Conservation (phyloP, 2,113 vertebrate species). For the Thunnus maccoyii region DNA sequence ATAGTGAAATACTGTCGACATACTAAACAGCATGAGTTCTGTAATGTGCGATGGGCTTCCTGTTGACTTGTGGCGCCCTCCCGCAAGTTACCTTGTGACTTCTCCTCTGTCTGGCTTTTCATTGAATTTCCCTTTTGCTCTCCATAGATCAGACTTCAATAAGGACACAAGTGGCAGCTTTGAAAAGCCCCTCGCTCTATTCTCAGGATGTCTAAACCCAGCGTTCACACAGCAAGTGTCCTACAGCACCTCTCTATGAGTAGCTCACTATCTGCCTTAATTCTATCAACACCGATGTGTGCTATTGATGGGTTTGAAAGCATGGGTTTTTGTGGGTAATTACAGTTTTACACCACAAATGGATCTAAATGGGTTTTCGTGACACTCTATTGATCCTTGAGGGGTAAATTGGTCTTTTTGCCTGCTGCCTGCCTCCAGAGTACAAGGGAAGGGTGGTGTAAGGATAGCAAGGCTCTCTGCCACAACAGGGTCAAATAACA, state of each 20-base stretch:
- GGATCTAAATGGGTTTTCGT: slow-evolving; percentile 78
- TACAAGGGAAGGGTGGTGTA: slow-evolving; percentile 13
- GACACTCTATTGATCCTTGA: slow-evolving; percentile 71
- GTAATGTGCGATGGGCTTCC: background rate
- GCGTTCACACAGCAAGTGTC: slow-evolving; percentile 30
- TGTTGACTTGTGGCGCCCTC: background rate
- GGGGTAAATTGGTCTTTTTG: slow-evolving; percentile 67
- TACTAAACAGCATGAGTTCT: slow-evolving; percentile 6
- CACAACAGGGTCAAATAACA: slow-evolving; percentile 14
- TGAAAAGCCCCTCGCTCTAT: slow-evolving; percentile 13
- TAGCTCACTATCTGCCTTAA: slow-evolving; percentile 51
- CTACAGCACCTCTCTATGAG: slow-evolving; percentile 17
- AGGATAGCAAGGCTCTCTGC: slow-evolving; percentile 9
- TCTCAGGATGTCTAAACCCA: slow-evolving; percentile 35
- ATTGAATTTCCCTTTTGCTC: slow-evolving; percentile 14
- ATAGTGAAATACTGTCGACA: too few relatives aligned
- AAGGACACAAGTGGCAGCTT: slow-evolving; percentile 33
- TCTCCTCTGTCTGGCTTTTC: slow-evolving; percentile 19
- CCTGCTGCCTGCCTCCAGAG: slow-evolving; percentile 43
- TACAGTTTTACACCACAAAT: slow-evolving; percentile 78
- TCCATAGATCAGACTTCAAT: slow-evolving; percentile 35
- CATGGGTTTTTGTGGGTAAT: slow-evolving; percentile 72
- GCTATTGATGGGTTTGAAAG: slow-evolving; percentile 72
- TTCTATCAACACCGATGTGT: slow-evolving; percentile 58
- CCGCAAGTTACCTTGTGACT: slow-evolving; percentile 11